Evolutionary conservation across 2,888 invertebrate genomes (phyloP), one percentile per base, ranked within the genome.

Genomic region (Sphinx pinastri): DNA sequence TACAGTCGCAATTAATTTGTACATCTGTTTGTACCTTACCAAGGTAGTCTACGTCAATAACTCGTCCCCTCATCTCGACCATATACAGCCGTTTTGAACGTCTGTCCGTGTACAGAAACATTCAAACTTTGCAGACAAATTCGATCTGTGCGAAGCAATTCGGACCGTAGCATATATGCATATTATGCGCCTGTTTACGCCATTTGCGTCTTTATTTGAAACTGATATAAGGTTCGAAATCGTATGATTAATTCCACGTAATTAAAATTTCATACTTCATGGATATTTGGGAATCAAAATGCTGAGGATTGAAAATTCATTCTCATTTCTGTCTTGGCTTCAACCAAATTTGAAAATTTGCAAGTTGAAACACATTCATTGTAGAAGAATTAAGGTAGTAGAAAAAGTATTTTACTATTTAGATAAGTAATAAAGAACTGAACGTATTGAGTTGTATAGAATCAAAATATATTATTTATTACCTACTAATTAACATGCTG

Each of bases 111-210:
- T 85, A 88, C 84, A 85, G 88, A 89, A 91, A 88, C 92, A 90
- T 91, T 90, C 90, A 91, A 94, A 94, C 93, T 94, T 94, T 88
- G 92, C 92, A 94, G 93, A 94, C 93, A 90, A 90, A 91, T 92
- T 92, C 93, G 91, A 93, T 93, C 91, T 88, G 79, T 77, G 82
- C 83, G 81, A 82, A 81, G 79, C 81, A 83, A 89, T 88, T 88
- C 87, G 84, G 88, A 86, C 86, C 84, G 69, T 57, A 76, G 75
- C 76, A 79, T 77, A 79, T 77, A 84, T 88, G 83, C 84, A 82
- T 79, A 78, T 73, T 74, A 75, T 75, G 55, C 74, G 71, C 73
- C 75, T 81, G 77, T 77, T 75, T 80, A 77, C 74, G 74, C 81
- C 71, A 85, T 75, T 80, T 74, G 79, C 70, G 71, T 68, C 82